Conservation (phyloP, 2,113 vertebrate genomes). For the Capreolus pygargus region DNA sequence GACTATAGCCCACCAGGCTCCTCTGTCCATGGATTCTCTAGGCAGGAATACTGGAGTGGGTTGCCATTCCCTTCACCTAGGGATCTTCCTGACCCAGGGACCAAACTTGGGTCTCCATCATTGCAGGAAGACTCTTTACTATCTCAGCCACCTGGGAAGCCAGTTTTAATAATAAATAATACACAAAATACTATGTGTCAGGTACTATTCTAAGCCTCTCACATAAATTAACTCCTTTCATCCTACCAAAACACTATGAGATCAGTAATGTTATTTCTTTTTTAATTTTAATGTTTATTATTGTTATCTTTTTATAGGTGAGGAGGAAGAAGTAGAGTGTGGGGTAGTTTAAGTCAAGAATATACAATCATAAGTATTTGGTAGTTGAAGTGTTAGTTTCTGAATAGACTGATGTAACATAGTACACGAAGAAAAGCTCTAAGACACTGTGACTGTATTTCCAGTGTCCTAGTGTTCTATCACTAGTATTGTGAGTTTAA, state of each 20-base stretch:
- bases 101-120: background rate
- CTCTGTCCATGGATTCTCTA: background rate
- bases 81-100: background rate
- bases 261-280: background rate
- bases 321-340: background rate
- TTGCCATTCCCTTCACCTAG: background rate
- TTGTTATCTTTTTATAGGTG: background rate
- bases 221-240: background rate
- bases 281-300: background rate
- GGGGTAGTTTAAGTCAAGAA: background rate
- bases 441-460: background rate
- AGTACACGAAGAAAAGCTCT: background rate
- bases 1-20: background rate
- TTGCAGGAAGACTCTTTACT: background rate
- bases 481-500: slow-evolving; percentile 24
- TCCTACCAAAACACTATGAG: background rate
- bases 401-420: background rate
- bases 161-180: background rate
- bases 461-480: background rate
- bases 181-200: background rate
- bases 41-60: background rate
- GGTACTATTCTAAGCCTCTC: background rate
- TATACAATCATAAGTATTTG: background rate
- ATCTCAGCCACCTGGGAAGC: background rate
- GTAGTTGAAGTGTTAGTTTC: background rate